Evolutionary conservation across 2,888 invertebrate genomes (phyloP), one percentile per base, ranked within the genome.

Genomic region (Nymphalis c-album): DNA sequence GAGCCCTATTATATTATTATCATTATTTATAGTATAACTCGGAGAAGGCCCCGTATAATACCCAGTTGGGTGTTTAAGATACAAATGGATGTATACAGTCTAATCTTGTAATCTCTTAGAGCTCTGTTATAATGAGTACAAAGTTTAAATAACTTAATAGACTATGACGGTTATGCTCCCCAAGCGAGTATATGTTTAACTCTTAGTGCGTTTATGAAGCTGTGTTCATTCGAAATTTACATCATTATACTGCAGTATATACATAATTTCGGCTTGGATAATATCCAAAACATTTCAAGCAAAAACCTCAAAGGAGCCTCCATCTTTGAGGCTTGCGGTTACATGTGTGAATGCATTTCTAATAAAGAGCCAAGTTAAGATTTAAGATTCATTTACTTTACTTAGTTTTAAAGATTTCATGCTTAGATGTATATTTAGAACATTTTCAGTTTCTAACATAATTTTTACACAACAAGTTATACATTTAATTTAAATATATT

Each of bases 291-390:
- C 45, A 64, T 55, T 60, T 62, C 50, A 51, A 61, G 67, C 61
- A 64, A 64, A 70, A 67, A 55, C 70, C 70, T 64, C 70, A 70
- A 71, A 71, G 65, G 65, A 65, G 62, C 46, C 53, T 60, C 63
- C 60, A 59, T 69, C 69, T 69, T 65, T 63, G 67, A 63, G 63
- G 63, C 60, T 45, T 65, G 64, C 67, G 68, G 65, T 50, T 68
- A 48, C 63, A 68, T 65, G 65, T 69, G 67, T 69, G 69, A 67
- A 69, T 71, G 63, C 69, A 68, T 53, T 58, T 64, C 51, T 66
- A 60, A 67, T 65, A 67, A 64, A 69, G 60, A 64, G 62, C 69
- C 46, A 59, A 68, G 58, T 64, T 48, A 50, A 13, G 62, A 45
- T 47, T 70, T 47, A 47, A 63, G 57, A 40, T 40, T 40, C 40